phyloP scores from a whole-genome alignment of 2,888 invertebrate species.

The Pterostichus niger region DNA sequence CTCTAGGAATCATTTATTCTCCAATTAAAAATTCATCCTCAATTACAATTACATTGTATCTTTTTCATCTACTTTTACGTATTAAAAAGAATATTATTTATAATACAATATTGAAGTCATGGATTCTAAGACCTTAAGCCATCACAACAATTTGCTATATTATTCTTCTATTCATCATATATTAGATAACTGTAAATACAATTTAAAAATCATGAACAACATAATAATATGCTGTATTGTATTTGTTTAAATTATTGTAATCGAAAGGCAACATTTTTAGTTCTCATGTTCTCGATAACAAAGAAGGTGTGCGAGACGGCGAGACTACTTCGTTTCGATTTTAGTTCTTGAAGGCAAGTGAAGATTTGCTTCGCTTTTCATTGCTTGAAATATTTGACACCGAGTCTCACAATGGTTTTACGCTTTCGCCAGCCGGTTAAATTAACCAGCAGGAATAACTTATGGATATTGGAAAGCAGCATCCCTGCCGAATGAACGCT shows the following conservation, averaged over 20 bases:
- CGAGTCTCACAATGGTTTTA: slow-evolving; percentile 29
- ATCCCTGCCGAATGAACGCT: slow-evolving; percentile 42
- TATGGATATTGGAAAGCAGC: slow-evolving; percentile 56
- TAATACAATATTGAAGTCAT: too few relatives aligned
- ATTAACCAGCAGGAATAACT: slow-evolving; percentile 44
- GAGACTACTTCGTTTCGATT: slow-evolving; percentile 11
- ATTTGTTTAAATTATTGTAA: neutral
- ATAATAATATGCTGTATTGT: neutral
- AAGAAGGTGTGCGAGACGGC: slow-evolving; percentile 6
- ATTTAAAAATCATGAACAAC: too few relatives aligned
- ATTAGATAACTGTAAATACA: too few relatives aligned
- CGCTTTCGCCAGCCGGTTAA: slow-evolving; percentile 50
- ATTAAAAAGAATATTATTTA: too few relatives aligned
- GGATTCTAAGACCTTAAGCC: too few relatives aligned
- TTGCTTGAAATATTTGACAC: slow-evolving; percentile 59
- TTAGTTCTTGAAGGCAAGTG: slow-evolving; percentile 32
- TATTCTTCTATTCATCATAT: too few relatives aligned
- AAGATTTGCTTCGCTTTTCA: slow-evolving; percentile 55
- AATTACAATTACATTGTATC: too few relatives aligned
- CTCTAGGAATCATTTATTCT: too few relatives aligned
- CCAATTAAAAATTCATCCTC: too few relatives aligned
- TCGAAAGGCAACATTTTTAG: neutral
- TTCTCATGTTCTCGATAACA: slow-evolving; percentile 8
- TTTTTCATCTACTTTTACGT: too few relatives aligned
- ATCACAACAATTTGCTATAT: too few relatives aligned